Evolutionary conservation across 2,113 vertebrate genomes (phyloP).

Genomic region (Todiramphus saurophagus): DNA sequence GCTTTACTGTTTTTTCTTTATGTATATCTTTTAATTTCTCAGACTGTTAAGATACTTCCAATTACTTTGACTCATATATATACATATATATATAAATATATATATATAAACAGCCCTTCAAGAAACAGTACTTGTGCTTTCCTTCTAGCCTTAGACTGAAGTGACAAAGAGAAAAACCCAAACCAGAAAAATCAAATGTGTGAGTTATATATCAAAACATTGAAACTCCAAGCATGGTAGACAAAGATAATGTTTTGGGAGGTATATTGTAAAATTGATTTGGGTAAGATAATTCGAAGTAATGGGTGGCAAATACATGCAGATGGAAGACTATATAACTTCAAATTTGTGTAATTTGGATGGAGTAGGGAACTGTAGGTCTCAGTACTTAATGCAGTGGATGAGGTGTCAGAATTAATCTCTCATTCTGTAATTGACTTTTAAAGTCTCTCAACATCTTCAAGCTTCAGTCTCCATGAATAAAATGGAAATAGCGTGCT

Average conservation of each 20-base stretch:
- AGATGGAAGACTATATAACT: slow-evolving; percentile 27
- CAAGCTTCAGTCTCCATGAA: background rate
- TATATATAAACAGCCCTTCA: background rate
- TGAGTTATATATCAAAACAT: background rate
- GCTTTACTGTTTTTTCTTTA: background rate
- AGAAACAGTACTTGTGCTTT: background rate
- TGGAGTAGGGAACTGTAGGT: slow-evolving; percentile 6
- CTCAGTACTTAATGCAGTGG: background rate
- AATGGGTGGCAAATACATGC: slow-evolving; percentile 42
- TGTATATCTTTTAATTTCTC: background rate
- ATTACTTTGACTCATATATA: background rate
- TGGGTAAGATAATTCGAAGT: slow-evolving; percentile 25
- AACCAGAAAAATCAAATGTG: background rate
- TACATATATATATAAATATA: too few relatives aligned
- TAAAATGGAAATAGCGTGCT: background rate
- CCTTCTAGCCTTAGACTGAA: background rate
- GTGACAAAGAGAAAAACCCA: background rate
- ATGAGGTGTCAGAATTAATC: slow-evolving; percentile 47
- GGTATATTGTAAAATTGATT: slow-evolving; percentile 8
- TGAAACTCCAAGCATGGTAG: background rate
- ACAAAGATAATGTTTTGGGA: slow-evolving; percentile 2
- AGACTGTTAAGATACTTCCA: background rate
- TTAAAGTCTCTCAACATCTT: slow-evolving; percentile 23
- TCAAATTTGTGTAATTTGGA: slow-evolving; percentile 15
- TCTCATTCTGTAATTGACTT: slow-evolving; percentile 23